Percentiles rank a stretch among this genome's conserved stretches.
Conservation (phyloP, 1,140 invertebrate species). For the Hylyphantes graminicola region DNA sequence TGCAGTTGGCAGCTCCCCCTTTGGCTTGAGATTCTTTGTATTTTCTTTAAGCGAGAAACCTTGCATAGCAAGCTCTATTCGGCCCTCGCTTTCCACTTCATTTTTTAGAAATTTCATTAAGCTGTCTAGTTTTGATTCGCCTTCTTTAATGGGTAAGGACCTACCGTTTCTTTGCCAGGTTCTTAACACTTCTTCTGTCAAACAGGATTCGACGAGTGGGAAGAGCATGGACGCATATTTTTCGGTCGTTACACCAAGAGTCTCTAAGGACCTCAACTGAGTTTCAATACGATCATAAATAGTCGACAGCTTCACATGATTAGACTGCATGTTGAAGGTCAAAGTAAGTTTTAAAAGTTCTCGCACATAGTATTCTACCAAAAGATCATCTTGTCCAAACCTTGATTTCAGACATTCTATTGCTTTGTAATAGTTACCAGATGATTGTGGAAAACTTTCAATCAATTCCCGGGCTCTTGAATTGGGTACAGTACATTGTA, state of each 20-base stretch:
- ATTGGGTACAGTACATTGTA: neutral
- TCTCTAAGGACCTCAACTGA: constrained; percentile 64
- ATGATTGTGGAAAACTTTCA: constrained; percentile 54
- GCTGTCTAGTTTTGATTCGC: neutral
- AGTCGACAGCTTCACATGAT: neutral
- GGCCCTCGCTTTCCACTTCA: neutral
- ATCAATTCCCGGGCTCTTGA: constrained; percentile 51
- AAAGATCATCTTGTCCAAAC: constrained; percentile 55
- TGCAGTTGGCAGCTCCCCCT: neutral
- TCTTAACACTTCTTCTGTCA: constrained; percentile 5
- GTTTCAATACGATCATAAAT: constrained; percentile 62
- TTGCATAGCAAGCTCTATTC: neutral
- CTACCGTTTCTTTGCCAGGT: neutral
- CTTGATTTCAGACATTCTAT: constrained; percentile 52
- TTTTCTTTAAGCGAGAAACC: neutral
- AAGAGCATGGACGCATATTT: constrained; percentile 65
- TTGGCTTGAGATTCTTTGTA: neutral
- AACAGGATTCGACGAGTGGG: constrained; percentile 63
- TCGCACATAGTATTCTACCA: constrained; percentile 58
- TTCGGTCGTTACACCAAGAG: constrained; percentile 63
- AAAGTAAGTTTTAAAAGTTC: constrained; percentile 22
- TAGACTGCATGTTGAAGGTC: neutral
- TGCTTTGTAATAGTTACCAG: constrained; percentile 57
- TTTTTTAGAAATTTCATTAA: constrained; percentile 8
- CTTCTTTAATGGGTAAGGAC: neutral